Conservation (phyloP, 1,140 invertebrate genomes). For the Cyclargus thomasi region DNA sequence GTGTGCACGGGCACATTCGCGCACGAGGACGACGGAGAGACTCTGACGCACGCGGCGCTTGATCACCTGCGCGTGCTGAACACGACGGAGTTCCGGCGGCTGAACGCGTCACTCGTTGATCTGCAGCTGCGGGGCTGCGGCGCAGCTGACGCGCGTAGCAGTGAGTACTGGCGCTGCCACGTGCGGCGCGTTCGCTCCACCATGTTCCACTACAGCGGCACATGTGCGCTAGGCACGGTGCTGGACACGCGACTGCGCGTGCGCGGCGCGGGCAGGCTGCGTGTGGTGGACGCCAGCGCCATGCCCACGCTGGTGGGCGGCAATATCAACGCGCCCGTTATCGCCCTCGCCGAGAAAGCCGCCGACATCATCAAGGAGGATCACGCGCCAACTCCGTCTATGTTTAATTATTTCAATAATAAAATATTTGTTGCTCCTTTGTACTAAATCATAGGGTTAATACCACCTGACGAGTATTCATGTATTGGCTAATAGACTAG, state of each 20-base stretch:
- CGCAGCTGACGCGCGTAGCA: neutral
- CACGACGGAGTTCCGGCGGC: conserved; percentile 25
- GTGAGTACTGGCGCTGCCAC: conserved; percentile 29
- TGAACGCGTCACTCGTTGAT: conserved; percentile 22
- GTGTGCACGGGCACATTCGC: conserved; percentile 25
- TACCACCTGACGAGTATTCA: no score
- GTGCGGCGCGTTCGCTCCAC: conserved; percentile 17
- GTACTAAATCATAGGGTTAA: no score
- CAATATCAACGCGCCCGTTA: conserved; percentile 35
- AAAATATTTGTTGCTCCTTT: no score
- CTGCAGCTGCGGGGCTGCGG: conserved; percentile 13
- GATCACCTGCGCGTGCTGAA: conserved; percentile 31
- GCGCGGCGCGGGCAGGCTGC: conserved; percentile 43
- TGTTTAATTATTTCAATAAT: no score
- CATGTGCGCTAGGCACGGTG: conserved; percentile 68
- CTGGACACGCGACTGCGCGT: conserved; percentile 68
- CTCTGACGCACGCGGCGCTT: conserved; percentile 25
- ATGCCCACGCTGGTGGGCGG: conserved; percentile 36
- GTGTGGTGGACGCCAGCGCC: conserved; percentile 44
- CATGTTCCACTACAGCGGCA: conserved; percentile 24
- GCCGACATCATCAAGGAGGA: conserved; percentile 29
- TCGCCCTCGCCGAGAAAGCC: conserved; percentile 37
- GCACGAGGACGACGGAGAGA: conserved; percentile 27
- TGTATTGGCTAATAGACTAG: no score
- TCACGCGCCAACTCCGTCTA: neutral